These are phyloP conservation scores for Psophia crepitans DNA, from an alignment of 2,113 vertebrate genomes.

Conservation along the genomic window DNA sequence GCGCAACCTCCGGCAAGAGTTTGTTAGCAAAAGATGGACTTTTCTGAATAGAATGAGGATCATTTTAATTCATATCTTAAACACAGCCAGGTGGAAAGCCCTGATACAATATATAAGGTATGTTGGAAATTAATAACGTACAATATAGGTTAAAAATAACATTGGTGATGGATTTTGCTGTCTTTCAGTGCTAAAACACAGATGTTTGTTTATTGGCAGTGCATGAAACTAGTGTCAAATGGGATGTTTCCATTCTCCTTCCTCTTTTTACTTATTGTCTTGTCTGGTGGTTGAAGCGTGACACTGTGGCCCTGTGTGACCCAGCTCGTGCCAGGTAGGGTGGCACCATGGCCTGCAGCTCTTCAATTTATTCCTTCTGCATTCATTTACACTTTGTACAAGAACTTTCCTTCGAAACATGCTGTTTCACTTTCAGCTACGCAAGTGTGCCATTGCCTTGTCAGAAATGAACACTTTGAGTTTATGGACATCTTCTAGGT, in stretches of 20 bases:
- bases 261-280: conserved; percentile 32
- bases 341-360: not conserved
- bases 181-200: conserved; percentile 16
- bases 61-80: conserved; percentile 55
- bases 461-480: not conserved
- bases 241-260: not conserved
- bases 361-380: not conserved
- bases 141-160: not conserved
- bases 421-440: not conserved
- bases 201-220: conserved; percentile 12
- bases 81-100: not conserved
- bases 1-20: not conserved
- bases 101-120: conserved; percentile 46
- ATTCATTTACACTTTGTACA: not conserved
- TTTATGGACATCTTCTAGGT: conserved; percentile 20
- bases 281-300: conserved; percentile 1
- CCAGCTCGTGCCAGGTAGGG: not conserved
- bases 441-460: not conserved
- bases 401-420: not conserved
- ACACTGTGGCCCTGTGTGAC: not conserved
- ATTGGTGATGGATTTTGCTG: not conserved
- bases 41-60: conserved; percentile 54
- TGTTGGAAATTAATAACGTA: conserved; percentile 8
- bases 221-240: not conserved
- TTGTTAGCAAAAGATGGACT: conserved; percentile 56